Base-by-base conservation (phyloP, 2,797 vertebrate genomes). In the Adelosebastes latens region DNA sequence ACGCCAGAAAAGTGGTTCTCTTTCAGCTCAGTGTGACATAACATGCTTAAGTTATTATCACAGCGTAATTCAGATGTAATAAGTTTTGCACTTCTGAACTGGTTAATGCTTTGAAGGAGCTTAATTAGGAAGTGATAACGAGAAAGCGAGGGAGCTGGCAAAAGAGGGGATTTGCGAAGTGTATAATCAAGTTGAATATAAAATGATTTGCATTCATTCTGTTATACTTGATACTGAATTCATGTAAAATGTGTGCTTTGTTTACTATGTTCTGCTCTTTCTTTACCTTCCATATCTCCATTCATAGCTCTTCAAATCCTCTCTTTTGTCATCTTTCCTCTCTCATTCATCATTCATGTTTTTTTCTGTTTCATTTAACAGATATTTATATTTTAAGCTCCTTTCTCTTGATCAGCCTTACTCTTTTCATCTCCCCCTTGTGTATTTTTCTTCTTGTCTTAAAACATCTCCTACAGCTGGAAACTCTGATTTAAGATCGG, bases 11-110 rank as follows among this genome's bases (percentile, higher is more conserved):
- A 60, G 31, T 5, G 39, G 22, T 12, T 74, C 49, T 64, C 12
- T 56, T 66, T 62, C 27, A 53, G 64, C 76, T 76, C 59, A 18
- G 59, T 29, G 75, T 88, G 86, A 92, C 83, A 73, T 88, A 90
- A 91, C 74, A 16, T 46, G 70, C 85, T 86, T 72, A 80, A 73
- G 77, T 74, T 68, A 83, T 88, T 75, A 88, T 80, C 83, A 32
- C 49, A 39, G 81, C 71, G 76, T 82, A 64, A 75, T 74, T 83
- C 80, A 78, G 66, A 87, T 78, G 70, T 77, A 77, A 81, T 72
- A 73, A 49, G 42, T 72, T 80, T 74, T 63, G 75, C 64, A 53
- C 76, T 72, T 80, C 25, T 68, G 79, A 78, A 61, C 64, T 22
- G 36, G 52, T 22, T 75, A 31, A 81, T 34, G 67, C 83, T 75